Percentiles rank a stretch among this genome's conserved stretches.
These are phyloP conservation scores for Tolmerus cingulatus DNA, from an alignment of 2,888 invertebrate genomes.

Conservation along the genomic window DNA sequence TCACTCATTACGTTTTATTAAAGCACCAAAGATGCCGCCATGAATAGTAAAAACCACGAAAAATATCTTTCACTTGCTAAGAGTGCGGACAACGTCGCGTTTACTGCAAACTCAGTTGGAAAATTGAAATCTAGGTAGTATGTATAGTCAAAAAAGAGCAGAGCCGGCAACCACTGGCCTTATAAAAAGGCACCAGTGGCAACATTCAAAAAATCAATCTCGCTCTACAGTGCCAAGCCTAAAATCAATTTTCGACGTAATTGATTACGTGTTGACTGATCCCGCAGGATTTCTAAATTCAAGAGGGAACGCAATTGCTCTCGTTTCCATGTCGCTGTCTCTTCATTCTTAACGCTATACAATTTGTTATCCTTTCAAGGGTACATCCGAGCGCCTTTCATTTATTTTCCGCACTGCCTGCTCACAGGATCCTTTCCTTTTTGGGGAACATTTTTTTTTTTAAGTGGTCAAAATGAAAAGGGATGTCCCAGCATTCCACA, in stretches of 20 bases:
- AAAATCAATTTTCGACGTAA: slow-evolving; percentile 49
- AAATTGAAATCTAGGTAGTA: slow-evolving; percentile 19
- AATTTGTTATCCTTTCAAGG: slow-evolving; percentile 35
- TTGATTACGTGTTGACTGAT: slow-evolving; percentile 50
- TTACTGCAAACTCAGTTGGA: slow-evolving; percentile 27
- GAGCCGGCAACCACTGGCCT: neutral
- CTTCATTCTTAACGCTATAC: slow-evolving; percentile 29
- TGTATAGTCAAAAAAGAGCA: neutral
- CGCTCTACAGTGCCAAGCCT: slow-evolving; percentile 32
- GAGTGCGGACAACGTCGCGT: neutral
- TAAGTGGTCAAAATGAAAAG: neutral
- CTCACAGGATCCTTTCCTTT: neutral
- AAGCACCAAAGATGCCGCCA: slow-evolving; percentile 13
- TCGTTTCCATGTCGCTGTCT: slow-evolving; percentile 35
- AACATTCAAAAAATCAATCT: slow-evolving; percentile 46
- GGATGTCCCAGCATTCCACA: neutral
- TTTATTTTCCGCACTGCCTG: slow-evolving; percentile 1
- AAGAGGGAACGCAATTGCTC: slow-evolving; percentile 7
- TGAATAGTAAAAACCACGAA: slow-evolving; percentile 27
- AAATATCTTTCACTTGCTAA: neutral
- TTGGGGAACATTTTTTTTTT: too few relatives aligned
- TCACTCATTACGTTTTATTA: slow-evolving; percentile 39
- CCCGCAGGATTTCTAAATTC: slow-evolving; percentile 44
- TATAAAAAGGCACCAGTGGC: neutral
- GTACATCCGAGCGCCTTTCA: neutral